Percentiles rank a stretch among this genome's conserved stretches.
Conservation (phyloP, 2,888 invertebrate genomes). For the Arrhopalites spinosus region DNA sequence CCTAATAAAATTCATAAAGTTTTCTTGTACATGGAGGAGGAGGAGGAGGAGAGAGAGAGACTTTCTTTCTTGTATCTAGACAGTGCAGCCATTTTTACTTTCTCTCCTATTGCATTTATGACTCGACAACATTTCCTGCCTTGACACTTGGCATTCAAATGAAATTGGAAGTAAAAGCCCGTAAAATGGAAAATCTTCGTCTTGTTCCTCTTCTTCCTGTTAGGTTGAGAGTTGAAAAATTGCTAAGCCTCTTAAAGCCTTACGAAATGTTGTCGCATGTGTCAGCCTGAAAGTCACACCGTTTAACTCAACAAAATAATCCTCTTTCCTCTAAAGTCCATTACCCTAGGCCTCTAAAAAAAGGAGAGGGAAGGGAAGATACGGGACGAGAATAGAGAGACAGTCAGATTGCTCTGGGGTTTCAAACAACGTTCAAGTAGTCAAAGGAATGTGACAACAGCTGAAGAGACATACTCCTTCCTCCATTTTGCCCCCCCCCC, state of each 20-base stretch:
- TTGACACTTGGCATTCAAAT: constrained; percentile 4
- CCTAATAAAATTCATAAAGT: no score
- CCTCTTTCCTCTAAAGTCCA: constrained; percentile 21
- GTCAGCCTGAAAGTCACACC: constrained; percentile 15
- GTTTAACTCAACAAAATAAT: constrained; percentile 10
- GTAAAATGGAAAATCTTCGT: not conserved
- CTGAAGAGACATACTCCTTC: not conserved
- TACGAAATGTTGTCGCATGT: constrained; percentile 7
- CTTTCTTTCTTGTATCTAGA: not conserved
- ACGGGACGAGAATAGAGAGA: not conserved
- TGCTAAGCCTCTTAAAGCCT: constrained; percentile 16
- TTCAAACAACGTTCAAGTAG: not conserved
- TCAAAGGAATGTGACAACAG: not conserved
- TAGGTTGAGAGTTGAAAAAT: not conserved
- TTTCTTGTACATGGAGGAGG: not conserved
- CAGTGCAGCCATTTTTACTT: not conserved
- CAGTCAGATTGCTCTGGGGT: not conserved
- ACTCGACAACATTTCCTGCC: not conserved
- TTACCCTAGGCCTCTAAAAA: constrained; percentile 7
- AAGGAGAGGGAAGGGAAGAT: not conserved
- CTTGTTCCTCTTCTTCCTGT: not conserved
- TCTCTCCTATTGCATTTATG: not conserved
- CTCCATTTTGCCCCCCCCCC: not conserved
- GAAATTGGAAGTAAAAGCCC: not conserved
- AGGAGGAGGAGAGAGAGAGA: not conserved